Percentiles rank a stretch among this genome's conserved stretches.
Evolutionary conservation across 2,113 vertebrate genomes (phyloP).

Genomic region (Pitta sordida): DNA sequence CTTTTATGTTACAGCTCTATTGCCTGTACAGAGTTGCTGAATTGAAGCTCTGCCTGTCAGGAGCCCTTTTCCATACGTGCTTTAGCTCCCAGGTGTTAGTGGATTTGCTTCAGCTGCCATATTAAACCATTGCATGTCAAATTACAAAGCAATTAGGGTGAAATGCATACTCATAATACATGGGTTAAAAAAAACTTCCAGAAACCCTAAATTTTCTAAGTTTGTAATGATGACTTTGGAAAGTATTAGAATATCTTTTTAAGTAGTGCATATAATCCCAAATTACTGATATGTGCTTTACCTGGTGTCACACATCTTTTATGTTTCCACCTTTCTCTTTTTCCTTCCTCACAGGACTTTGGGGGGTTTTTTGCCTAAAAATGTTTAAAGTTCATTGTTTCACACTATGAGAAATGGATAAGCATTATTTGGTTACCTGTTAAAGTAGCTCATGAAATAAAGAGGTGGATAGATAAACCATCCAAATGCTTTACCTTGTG

Average conservation of each 20-base stretch:
- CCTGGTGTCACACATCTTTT: not conserved
- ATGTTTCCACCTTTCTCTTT: not conserved
- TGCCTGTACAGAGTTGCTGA: not conserved
- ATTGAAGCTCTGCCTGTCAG: conserved; percentile 23
- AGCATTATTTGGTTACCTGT: not conserved
- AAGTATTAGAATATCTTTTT: not conserved
- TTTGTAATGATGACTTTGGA: not conserved
- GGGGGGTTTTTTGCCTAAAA: not conserved
- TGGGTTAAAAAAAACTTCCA: not conserved
- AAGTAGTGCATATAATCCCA: not conserved
- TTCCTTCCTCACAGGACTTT: not conserved
- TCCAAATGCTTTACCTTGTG: not conserved
- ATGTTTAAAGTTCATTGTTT: not conserved
- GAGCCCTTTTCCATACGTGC: not conserved
- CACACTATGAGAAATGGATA: not conserved
- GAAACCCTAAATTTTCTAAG: not conserved
- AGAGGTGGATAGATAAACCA: not conserved
- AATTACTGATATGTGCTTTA: not conserved
- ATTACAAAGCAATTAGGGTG: conserved; percentile 27
- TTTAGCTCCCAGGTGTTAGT: not conserved
- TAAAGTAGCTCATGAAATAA: not conserved
- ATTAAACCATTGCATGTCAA: not conserved
- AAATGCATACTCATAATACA: not conserved
- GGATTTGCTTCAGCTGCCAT: conserved; percentile 22
- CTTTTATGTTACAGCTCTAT: conserved; percentile 19